Conservation (phyloP, 1,140 invertebrate genomes). For the Trichonephila clavata region DNA sequence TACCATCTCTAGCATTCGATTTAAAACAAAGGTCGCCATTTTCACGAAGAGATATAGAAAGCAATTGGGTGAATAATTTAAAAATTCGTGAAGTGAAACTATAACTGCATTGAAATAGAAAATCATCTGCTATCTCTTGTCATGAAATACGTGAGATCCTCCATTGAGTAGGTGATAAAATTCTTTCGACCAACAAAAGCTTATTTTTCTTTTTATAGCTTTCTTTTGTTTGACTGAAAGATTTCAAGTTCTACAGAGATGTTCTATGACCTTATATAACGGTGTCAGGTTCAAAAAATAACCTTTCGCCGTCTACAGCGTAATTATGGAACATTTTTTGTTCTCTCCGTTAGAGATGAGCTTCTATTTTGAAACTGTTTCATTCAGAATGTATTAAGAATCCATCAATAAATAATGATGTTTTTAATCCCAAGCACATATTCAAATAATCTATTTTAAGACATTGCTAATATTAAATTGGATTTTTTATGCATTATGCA, state of each 20-base stretch:
- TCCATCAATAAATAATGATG: neutral
- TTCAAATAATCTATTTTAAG: neutral
- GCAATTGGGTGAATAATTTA: neutral
- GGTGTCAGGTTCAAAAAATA: conserved; percentile 27
- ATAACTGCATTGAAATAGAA: conserved; percentile 25
- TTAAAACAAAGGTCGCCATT: conserved; percentile 24
- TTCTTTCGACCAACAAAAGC: conserved; percentile 38
- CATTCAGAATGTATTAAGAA: conserved; percentile 20
- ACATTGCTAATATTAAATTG: neutral
- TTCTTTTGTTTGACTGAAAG: conserved; percentile 32
- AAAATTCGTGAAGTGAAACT: conserved; percentile 25
- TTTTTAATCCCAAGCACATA: neutral
- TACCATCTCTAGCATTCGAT: neutral
- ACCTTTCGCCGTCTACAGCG: neutral
- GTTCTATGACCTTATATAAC: neutral
- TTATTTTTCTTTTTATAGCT: conserved; percentile 54
- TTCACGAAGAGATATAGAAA: conserved; percentile 4
- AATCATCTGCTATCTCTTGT: neutral
- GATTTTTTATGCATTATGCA: neutral
- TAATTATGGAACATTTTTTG: conserved; percentile 32
- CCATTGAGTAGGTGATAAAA: conserved; percentile 10
- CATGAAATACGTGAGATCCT: conserved; percentile 37
- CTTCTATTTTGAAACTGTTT: conserved; percentile 21
- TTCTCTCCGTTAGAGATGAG: neutral
- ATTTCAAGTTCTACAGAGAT: neutral